Evolutionary conservation across 2,113 vertebrate genomes (phyloP).

Genomic region (Cranoglanis bouderius): DNA sequence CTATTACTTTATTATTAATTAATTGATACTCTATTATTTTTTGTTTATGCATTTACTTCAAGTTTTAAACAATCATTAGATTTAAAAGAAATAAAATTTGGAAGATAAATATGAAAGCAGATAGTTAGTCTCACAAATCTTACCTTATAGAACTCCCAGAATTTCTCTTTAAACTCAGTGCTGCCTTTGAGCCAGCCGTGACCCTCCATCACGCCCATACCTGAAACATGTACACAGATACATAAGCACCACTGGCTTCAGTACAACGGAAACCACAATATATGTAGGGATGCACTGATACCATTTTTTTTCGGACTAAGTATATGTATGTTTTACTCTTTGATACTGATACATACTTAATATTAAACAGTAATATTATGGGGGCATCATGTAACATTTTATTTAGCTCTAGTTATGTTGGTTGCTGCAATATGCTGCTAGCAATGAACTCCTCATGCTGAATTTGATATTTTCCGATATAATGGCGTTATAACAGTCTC

Average conservation of each 20-base stretch:
- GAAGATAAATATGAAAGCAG: not conserved
- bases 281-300: not conserved
- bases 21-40: not conserved
- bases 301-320: not conserved
- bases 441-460: not conserved
- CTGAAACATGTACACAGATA: constrained; percentile 63
- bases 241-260: too few species aligned
- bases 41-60: not conserved
- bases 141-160: constrained; percentile 93
- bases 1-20: not conserved
- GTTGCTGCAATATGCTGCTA: not conserved
- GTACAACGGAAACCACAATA: not conserved
- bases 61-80: not conserved
- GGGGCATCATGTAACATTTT: not conserved
- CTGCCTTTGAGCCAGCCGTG: constrained; percentile 72
- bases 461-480: not conserved
- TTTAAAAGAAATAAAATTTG: not conserved
- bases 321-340: not conserved
- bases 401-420: not conserved
- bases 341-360: not conserved
- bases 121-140: constrained; percentile 16
- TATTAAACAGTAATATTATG: not conserved
- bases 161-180: constrained; percentile 83
- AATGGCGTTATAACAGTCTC: not conserved
- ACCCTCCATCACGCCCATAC: constrained; percentile 81